These are phyloP conservation scores for Mesorhabditis belari DNA, from an alignment of 2,888 invertebrate genomes.

Conservation along the genomic window DNA sequence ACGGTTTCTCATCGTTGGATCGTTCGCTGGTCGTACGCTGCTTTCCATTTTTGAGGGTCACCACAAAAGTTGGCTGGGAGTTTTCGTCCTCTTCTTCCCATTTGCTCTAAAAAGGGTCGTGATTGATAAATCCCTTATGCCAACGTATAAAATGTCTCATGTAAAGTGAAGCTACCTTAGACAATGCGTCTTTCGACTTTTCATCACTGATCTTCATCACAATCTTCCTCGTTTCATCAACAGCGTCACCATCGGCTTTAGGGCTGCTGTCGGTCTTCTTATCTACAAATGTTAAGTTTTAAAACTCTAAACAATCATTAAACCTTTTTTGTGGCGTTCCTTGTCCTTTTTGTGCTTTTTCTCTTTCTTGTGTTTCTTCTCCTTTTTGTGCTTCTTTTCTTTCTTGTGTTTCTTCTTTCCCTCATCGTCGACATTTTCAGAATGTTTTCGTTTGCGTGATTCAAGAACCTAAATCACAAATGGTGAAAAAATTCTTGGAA, in stretches of 20 bases:
- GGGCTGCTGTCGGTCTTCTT: not conserved
- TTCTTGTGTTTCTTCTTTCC: constrained; percentile 10
- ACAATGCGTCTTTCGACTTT: not conserved
- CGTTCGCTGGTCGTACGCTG: too few relatives aligned
- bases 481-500: not conserved
- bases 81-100: too few relatives aligned
- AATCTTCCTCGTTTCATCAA: fast-evolving
- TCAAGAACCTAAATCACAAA: not conserved
- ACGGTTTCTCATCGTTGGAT: not conserved
- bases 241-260: not conserved
- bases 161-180: not conserved
- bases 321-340: constrained; percentile 1
- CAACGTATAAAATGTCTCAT: too few relatives aligned
- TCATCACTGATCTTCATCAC: not conserved
- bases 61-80: too few relatives aligned
- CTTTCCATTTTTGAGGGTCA: too few relatives aligned
- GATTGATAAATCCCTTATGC: too few relatives aligned
- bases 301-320: constrained; percentile 6
- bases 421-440: constrained; percentile 15
- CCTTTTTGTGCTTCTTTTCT: constrained; percentile 18
- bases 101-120: too few relatives aligned
- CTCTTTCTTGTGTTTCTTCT: constrained; percentile 32
- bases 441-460: not conserved
- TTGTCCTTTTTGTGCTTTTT: constrained; percentile 23
- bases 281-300: not conserved